Base-by-base conservation (phyloP, 2,797 vertebrate genomes). In the Lutjanus argentimaculatus region DNA sequence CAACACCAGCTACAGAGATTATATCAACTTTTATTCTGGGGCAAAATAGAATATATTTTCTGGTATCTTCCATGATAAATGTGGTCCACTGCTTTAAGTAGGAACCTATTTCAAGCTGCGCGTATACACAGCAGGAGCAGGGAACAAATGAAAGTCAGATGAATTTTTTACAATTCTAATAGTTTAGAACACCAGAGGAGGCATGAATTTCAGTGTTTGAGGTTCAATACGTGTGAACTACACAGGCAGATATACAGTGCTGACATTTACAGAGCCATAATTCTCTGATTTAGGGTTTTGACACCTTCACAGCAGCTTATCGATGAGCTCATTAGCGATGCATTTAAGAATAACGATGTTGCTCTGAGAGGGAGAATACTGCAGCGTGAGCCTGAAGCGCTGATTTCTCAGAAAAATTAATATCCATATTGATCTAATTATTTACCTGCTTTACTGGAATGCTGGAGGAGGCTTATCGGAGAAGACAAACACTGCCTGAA, bases 321-420 rank as follows among this genome's bases (percentile, higher is more conserved):
- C 42, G 49, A 88, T 81, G 72, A 81, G 80, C 59, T 85, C 78
- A 66, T 90, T 90, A 88, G 77, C 13, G 72, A 83, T 82, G 72
- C 72, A 21, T 72, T 88, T 72, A 77, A 74, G 78, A 89, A 72
- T 68, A 87, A 88, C n/a, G 66, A 83, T 42, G 58, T 19, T 43
- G 65, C 79, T 75, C 62, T 1, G 64, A 70, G 13, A 53, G 67
- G 19, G 43, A 72, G 80, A 84, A 83, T 51, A 67, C 69, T 64
- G 83, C 77, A 65, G 80, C 0, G 49, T 30, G 52, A 70, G 67
- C 19, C 61, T 14, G 83, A 66, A 40, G 66, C 48, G 79, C 76
- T 16, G 77, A 73, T 82, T 80, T 14, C 59, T 73, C 63, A 19
- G 46, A 75, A 72, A 73, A 86, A 85, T 80, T 1, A 59, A 85